phyloP scores from a whole-genome alignment of 2,888 invertebrate genomes.

The Brachylomia viminalis region DNA sequence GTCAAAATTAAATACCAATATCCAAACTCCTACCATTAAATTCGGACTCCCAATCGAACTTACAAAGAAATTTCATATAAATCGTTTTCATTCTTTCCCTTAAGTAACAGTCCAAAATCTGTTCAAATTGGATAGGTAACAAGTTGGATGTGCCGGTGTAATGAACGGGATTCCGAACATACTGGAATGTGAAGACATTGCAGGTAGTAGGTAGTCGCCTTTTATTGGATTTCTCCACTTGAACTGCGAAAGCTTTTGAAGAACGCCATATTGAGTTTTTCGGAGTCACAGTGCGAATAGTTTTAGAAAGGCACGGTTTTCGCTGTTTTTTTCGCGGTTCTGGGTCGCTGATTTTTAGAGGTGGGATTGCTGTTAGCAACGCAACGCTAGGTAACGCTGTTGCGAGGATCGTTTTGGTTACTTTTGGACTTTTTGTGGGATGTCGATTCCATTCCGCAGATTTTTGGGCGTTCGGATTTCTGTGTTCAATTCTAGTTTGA shows the following conservation, averaged over 20 bases:
- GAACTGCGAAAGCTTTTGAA: constrained; percentile 71
- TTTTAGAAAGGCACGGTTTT: constrained; percentile 56
- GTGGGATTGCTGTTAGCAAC: constrained; percentile 21
- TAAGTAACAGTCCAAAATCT: constrained; percentile 76
- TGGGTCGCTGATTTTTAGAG: constrained; percentile 33
- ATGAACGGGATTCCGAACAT: constrained; percentile 85
- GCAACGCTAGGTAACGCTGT: constrained; percentile 9
- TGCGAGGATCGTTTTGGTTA: constrained; percentile 19
- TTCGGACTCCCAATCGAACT: constrained; percentile 58
- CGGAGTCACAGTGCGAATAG: constrained; percentile 65
- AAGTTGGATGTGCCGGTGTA: constrained; percentile 84
- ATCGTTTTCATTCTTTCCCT: constrained; percentile 65
- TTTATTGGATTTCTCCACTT: constrained; percentile 85
- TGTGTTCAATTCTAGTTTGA: constrained; percentile 5
- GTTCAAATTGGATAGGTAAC: constrained; percentile 84
- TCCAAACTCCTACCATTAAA: constrained; percentile 48
- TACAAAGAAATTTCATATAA: constrained; percentile 80
- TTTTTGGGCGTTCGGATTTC: constrained; percentile 22
- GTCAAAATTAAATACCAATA: constrained; percentile 21
- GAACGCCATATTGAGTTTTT: constrained; percentile 80
- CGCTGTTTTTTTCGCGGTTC: constrained; percentile 23
- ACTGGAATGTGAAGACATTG: constrained; percentile 82
- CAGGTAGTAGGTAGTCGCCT: constrained; percentile 76
- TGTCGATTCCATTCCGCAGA: constrained; percentile 14
- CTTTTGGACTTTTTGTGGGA: constrained; percentile 31